Base-by-base conservation (phyloP, 2,797 vertebrate genomes). In the Falco naumanni region DNA sequence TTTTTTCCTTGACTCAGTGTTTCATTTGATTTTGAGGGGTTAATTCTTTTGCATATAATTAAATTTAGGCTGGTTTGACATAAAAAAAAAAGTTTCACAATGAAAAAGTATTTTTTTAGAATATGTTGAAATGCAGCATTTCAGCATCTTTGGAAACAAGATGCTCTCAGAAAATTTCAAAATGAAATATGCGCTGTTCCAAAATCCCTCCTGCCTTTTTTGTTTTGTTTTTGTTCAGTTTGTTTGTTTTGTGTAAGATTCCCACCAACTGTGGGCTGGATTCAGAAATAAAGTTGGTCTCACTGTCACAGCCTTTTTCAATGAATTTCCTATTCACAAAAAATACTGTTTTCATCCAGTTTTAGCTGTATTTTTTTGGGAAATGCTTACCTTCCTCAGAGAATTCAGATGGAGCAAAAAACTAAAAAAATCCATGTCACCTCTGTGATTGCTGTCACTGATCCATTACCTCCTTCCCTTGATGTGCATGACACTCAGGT, bases 41-140 rank as follows among this genome's bases (percentile, higher is more conserved):
- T 93, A 92, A 89, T 91, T 80, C 9, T 89, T 91, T 89, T 89
- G 11, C 47, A 64, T 92, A n/a, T 77, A 83, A 92, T 95, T 89
- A 83, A 91, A 75, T 86, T 85, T 83, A 91, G 68, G 11, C 56
- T 89, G 53, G 57, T 83, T 89, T 80, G 71, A 89, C 70, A 84
- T 84, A 28, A 81, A 88, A 89, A 76, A 89, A 91, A 69, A 93
- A 7, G 61, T 82, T 92, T 89, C 94, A 91, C 84, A 95, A 92
- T 94, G 50, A 91, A 91, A 81, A 83, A 68, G 6, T 16, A 3
- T 29, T 71, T 87, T 89, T 92, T 89, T 89, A 89, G 75, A 84
- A 71, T 94, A 93, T 96, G 94, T 92, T 87, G 95, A 96, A 97
- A 97, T 94, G 37, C 60, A 93, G 31, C 65, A 81, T 93, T 96